Percentiles rank a stretch among this genome's conserved stretches.
Evolutionary conservation across 2,888 invertebrate genomes (phyloP).

Genomic region (Eledona agricola): DNA sequence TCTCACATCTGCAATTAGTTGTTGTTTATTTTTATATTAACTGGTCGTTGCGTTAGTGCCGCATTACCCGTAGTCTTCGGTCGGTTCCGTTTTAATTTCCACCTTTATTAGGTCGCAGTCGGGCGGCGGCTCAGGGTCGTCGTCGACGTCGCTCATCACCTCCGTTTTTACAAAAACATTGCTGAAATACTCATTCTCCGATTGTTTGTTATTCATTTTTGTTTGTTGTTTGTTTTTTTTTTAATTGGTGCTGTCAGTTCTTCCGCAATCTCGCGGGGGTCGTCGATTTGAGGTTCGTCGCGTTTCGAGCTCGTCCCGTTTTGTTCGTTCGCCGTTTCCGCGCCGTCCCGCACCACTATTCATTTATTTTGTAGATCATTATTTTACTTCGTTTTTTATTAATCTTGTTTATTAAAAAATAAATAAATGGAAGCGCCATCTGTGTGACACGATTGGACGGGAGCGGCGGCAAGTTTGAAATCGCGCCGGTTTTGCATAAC

Average conservation of each 20-base stretch:
- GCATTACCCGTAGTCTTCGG: slow-evolving; percentile 1
- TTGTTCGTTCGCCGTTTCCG: neutral
- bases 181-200: slow-evolving; percentile 10
- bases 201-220: slow-evolving; percentile 14
- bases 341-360: neutral
- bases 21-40: too few relatives aligned
- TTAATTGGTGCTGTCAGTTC: too few relatives aligned
- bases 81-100: slow-evolving; percentile 16
- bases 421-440: slow-evolving; percentile 27
- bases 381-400: slow-evolving; percentile 17
- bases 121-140: slow-evolving; percentile 1
- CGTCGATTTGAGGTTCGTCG: too few relatives aligned
- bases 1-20: too few relatives aligned
- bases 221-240: too few relatives aligned
- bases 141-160: slow-evolving; percentile 8
- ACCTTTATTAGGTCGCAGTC: slow-evolving; percentile 15
- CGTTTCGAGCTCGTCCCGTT: too few relatives aligned
- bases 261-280: too few relatives aligned
- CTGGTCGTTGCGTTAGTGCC: too few relatives aligned
- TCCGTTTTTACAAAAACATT: slow-evolving; percentile 20
- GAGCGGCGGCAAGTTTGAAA: slow-evolving; percentile 6
- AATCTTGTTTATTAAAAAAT: slow-evolving; percentile 32
- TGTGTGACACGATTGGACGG: slow-evolving; percentile 6
- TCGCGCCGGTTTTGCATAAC: too few relatives aligned
- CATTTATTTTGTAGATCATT: slow-evolving; percentile 7